A percentile compares a stretch with the other conserved stretches of the same genome.
These are phyloP conservation scores for Pterostichus madidus DNA, from an alignment of 2,888 invertebrate species.

Conservation along the genomic window DNA sequence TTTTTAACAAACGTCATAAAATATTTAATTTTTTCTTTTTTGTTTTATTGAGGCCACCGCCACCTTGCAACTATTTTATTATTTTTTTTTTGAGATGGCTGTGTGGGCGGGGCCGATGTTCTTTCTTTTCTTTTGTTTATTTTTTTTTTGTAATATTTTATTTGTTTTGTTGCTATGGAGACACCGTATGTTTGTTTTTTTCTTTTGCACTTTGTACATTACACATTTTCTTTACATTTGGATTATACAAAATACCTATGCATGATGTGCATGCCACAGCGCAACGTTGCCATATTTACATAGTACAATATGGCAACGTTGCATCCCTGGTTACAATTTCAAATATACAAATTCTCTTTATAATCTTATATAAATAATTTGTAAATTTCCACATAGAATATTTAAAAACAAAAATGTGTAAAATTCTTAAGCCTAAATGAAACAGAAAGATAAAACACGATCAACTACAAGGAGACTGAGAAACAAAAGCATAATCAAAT, in stretches of 20 bases:
- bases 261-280: neutral
- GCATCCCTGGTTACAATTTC: neutral
- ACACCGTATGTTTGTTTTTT: slow-evolving; percentile 41
- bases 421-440: neutral
- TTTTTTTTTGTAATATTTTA: slow-evolving; percentile 11
- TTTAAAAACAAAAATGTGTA: slow-evolving; percentile 6
- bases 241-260: slow-evolving; percentile 54
- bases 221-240: slow-evolving; percentile 39
- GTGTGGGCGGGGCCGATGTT: neutral
- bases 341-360: slow-evolving; percentile 24
- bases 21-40: neutral
- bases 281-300: neutral
- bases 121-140: neutral
- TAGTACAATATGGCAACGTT: neutral
- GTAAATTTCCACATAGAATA: slow-evolving; percentile 24
- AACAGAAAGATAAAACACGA: slow-evolving; percentile 24
- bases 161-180: slow-evolving; percentile 13
- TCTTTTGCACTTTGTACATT: slow-evolving; percentile 46
- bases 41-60: too few relatives aligned
- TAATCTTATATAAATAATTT: slow-evolving; percentile 43
- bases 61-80: neutral
- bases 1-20: slow-evolving; percentile 23
- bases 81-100: too few relatives aligned
- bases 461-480: neutral
- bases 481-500: neutral